Base-by-base conservation (phyloP, 2,113 vertebrate species). In the Sturnus vulgaris region DNA sequence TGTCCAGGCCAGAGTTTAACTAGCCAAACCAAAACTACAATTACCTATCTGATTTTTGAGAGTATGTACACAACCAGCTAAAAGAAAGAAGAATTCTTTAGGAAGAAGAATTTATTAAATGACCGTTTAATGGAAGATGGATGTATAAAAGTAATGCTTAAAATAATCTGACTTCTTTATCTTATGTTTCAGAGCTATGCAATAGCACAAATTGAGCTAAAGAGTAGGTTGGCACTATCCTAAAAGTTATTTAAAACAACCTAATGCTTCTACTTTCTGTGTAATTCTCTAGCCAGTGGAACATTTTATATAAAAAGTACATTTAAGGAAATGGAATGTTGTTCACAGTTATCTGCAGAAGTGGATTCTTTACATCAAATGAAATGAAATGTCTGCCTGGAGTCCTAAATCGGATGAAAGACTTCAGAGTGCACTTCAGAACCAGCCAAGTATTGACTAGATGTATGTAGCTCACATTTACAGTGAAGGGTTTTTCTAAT, bases 301-400 rank as follows among this genome's bases (percentile, higher is more conserved):
- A 71, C 33, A 68, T 78, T 82, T 90, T 69, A 24, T 82, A 90
- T 31, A n/a, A 59, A 82, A 87, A 90, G 15, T 53, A 8, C 46
- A 61, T 95, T 91, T 95, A 90, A 91, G 61, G 68, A 96, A 92
- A 94, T 22, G 6, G 44, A 85, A 18, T 65, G 31, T 83, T 88
- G 18, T 63, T 91, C 49, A 78, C 22, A 46, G 49, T 69, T 88
- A 61, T 39, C 85, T 92, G 75, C 25, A 88, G 82, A 92, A 90
- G 55, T 80, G 23, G 30, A 73, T 94, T 86, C 63, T 94, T 90
- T 72, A 76, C 69, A 65, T 80, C 46, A 92, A 82, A 82, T 82
- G 39, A 81, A 94, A 94, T 71, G 33, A 86, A 88, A 88, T n/a
- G 15, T 50, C 90, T 86, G 46, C 49, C 40, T 80, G 28, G 63